Evolutionary conservation across 2,888 invertebrate species (phyloP).

Genomic region (Craniophora ligustri): DNA sequence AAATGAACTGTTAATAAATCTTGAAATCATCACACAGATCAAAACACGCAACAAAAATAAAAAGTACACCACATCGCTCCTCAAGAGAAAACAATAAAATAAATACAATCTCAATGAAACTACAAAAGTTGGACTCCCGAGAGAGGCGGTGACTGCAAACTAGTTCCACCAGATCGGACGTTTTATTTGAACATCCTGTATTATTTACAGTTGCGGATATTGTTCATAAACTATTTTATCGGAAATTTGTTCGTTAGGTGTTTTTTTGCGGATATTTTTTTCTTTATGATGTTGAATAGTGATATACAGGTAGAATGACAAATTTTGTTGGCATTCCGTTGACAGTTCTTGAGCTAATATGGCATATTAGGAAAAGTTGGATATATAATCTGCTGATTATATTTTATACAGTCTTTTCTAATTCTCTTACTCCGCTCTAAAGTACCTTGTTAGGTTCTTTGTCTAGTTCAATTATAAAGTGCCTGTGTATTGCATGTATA

Average conservation of each 20-base stretch:
- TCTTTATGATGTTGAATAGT: background rate
- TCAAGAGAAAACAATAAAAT: slow-evolving; percentile 18
- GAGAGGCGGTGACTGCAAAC: slow-evolving; percentile 14
- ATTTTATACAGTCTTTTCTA: too few species aligned
- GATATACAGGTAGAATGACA: background rate
- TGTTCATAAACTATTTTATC: slow-evolving; percentile 3
- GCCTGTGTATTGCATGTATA: too few species aligned
- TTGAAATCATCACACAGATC: background rate
- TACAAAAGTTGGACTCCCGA: slow-evolving; percentile 16
- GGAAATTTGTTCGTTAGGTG: background rate
- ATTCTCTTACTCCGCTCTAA: too few species aligned
- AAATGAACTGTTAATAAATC: too few species aligned
- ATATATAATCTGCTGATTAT: too few species aligned
- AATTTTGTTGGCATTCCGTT: too few species aligned
- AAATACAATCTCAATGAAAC: slow-evolving; percentile 23
- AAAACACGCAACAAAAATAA: background rate
- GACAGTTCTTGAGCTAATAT: too few species aligned
- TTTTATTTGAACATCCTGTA: slow-evolving; percentile 6
- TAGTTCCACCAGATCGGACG: slow-evolving; percentile 20
- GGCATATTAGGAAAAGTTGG: too few species aligned
- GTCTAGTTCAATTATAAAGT: too few species aligned
- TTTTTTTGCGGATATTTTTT: background rate
- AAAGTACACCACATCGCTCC: background rate
- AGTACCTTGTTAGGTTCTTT: too few species aligned
- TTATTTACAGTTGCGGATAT: slow-evolving; percentile 25